phyloP scores from a whole-genome alignment of 2,888 invertebrate genomes.

The Merodon equestris region DNA sequence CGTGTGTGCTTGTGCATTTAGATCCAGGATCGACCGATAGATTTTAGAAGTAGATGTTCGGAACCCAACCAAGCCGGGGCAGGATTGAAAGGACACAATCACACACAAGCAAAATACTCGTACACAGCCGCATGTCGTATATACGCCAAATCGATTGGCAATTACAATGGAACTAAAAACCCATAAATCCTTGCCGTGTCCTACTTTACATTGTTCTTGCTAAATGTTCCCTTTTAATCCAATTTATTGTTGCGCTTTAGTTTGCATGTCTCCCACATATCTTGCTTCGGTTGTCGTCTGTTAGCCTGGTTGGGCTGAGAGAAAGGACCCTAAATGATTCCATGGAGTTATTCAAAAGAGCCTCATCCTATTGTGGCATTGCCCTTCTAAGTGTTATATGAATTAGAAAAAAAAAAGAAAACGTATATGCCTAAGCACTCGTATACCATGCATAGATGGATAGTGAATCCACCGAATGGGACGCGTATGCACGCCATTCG shows the following conservation, averaged over 20 bases:
- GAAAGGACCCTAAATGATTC: conserved; percentile 39
- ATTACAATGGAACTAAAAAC: conserved; percentile 71
- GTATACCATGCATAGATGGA: neutral
- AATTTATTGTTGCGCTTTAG: conserved; percentile 69
- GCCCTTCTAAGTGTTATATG: conserved; percentile 32
- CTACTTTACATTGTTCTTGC: conserved; percentile 70
- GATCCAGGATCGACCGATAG: conserved; percentile 11
- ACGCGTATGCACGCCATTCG: conserved; percentile 6
- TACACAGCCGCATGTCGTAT: too few species aligned
- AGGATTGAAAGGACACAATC: conserved; percentile 68
- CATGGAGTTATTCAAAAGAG: conserved; percentile 22
- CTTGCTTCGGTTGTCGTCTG: conserved; percentile 41
- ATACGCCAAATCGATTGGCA: conserved; percentile 70
- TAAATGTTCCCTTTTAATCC: conserved; percentile 70
- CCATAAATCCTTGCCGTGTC: conserved; percentile 71
- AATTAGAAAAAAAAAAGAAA: conserved; percentile 1
- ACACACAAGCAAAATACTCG: conserved; percentile 41
- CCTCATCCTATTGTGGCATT: conserved; percentile 36
- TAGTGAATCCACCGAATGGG: conserved; percentile 28
- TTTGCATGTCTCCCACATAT: conserved; percentile 67
- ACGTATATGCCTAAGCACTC: too few species aligned
- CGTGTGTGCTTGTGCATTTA: conserved; percentile 50
- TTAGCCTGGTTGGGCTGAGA: conserved; percentile 25
- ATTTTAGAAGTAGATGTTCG: conserved; percentile 18
- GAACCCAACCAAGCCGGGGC: conserved; percentile 37